These are phyloP conservation scores for Epirrhoe tristata DNA, from an alignment of 2,888 invertebrate genomes.

Conservation along the genomic window DNA sequence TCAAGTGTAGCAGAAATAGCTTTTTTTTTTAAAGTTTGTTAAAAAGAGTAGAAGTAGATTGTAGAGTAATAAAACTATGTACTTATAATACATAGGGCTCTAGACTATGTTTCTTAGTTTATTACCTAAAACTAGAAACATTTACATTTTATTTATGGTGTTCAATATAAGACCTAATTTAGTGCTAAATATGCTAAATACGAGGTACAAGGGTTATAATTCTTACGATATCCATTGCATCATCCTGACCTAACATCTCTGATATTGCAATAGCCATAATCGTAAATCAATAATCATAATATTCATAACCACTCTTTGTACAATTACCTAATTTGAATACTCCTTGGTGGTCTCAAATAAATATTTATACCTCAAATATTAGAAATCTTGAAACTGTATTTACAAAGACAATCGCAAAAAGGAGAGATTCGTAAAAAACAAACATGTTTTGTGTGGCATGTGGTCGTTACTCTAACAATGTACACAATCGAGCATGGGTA, in stretches of 20 bases:
- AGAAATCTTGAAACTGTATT: constrained; percentile 28
- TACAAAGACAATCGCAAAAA: constrained; percentile 26
- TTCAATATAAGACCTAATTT: no score
- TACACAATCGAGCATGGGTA: constrained; percentile 16
- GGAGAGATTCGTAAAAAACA: constrained; percentile 23
- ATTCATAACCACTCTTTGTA: constrained; percentile 30
- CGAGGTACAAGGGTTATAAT: constrained; percentile 12
- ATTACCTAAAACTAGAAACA: no score
- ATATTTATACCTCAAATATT: constrained; percentile 29
- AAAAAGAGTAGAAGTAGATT: background rate
- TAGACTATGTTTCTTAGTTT: no score
- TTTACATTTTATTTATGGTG: no score
- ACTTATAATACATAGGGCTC: no score
- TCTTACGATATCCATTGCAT: constrained; percentile 22
- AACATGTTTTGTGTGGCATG: constrained; percentile 20
- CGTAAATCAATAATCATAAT: constrained; percentile 33
- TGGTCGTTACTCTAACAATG: constrained; percentile 20
- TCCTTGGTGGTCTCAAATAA: constrained; percentile 29
- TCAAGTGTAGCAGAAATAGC: background rate
- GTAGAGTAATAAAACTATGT: no score
- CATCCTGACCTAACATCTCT: constrained; percentile 15
- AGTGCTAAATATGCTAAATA: no score
- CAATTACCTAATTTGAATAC: constrained; percentile 33
- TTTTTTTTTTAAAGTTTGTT: background rate
- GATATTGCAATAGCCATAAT: constrained; percentile 27